These are phyloP conservation scores for Perodicticus potto DNA, from an alignment of 2,797 vertebrate species.

Conservation along the genomic window DNA sequence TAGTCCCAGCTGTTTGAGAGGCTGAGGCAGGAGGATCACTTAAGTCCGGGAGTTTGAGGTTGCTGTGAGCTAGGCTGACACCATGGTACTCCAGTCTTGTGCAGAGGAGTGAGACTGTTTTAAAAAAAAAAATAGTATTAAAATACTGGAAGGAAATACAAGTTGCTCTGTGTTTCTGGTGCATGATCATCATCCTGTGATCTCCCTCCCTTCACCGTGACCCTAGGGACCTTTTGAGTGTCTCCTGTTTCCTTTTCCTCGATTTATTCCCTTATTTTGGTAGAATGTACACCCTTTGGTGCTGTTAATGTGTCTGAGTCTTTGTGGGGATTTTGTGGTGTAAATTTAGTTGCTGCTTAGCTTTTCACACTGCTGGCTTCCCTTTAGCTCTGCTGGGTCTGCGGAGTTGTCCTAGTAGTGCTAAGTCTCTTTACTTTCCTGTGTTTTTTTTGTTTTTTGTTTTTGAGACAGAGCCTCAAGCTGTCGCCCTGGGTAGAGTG, in stretches of 20 bases:
- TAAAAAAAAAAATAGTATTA: neutral
- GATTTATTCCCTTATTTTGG: neutral
- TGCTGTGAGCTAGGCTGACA: too few species aligned
- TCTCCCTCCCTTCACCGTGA: neutral
- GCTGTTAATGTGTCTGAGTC: neutral
- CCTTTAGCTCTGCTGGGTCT: neutral
- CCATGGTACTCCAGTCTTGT: too few species aligned
- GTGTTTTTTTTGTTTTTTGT: too few species aligned
- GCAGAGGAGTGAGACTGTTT: too few species aligned
- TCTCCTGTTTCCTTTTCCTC: slow-evolving; percentile 18
- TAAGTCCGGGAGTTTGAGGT: too few species aligned
- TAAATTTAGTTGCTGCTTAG: neutral
- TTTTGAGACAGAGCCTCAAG: too few species aligned
- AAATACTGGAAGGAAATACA: neutral
- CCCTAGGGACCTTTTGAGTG: neutral
- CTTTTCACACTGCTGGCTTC: neutral
- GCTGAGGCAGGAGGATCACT: too few species aligned
- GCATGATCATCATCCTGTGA: neutral
- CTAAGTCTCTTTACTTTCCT: neutral
- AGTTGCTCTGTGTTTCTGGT: neutral
- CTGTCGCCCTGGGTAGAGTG: too few species aligned
- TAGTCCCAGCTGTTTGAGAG: too few species aligned
- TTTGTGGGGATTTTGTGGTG: neutral
- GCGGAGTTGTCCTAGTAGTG: neutral
- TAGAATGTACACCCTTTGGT: neutral